Percentiles rank a stretch among this genome's conserved stretches.
These are phyloP conservation scores for Eurosta solidaginis DNA, from an alignment of 1,140 invertebrate genomes.

Conservation along the genomic window DNA sequence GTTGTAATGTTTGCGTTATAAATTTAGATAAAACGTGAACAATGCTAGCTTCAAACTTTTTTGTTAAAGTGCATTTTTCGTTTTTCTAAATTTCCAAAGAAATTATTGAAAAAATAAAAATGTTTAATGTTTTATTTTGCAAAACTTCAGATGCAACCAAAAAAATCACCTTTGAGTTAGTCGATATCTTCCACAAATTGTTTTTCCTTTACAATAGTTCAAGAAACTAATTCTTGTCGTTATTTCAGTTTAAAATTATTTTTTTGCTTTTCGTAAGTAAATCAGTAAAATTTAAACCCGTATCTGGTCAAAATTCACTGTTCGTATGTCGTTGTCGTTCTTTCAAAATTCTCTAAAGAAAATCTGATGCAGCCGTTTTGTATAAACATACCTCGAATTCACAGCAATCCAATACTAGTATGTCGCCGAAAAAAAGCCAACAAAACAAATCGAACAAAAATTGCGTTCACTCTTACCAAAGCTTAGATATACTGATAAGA, in stretches of 20 bases:
- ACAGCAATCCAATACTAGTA: not conserved
- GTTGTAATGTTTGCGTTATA: not conserved
- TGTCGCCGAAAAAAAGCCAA: not conserved
- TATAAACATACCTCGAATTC: not conserved
- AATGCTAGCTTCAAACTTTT: not conserved
- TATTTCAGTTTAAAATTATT: not conserved
- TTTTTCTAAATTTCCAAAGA: not conserved
- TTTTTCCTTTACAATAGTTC: not conserved
- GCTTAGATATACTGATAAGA: constrained; percentile 4
- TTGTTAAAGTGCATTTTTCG: not conserved
- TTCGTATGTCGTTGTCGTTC: constrained; percentile 16
- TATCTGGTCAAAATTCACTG: not conserved
- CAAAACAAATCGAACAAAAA: not conserved
- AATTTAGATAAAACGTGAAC: not conserved
- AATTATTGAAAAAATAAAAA: not conserved
- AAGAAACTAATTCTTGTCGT: not conserved
- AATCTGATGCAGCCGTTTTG: not conserved
- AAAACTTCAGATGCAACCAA: not conserved
- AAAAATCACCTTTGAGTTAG: not conserved
- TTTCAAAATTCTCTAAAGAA: constrained; percentile 8
- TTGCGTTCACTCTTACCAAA: not conserved
- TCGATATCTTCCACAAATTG: not conserved
- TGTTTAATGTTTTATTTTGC: too few relatives aligned
- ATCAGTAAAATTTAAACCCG: not conserved
- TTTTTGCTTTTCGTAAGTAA: not conserved